Base-by-base conservation (phyloP, 2,888 invertebrate genomes). In the Nematopogon swammerdamellus region DNA sequence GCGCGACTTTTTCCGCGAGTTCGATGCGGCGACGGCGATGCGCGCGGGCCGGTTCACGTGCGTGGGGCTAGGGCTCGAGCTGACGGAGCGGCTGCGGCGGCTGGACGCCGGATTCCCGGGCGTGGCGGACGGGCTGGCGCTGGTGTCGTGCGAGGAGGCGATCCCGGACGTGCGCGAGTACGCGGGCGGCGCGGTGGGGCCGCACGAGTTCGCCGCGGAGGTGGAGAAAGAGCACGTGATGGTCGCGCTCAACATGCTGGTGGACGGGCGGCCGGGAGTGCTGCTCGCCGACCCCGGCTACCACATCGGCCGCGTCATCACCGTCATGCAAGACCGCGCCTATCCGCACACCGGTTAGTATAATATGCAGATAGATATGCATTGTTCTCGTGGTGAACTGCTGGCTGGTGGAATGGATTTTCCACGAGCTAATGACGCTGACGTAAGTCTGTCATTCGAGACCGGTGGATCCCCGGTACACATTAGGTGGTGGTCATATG, bases 201-300 rank as follows among this genome's bases (percentile, higher is more conserved):
- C 71, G 42, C 81, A 82, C 47, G 63, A 72, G 8, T 82, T 85
- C 5, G 81, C 80, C 18, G 79, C 82, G 52, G 82, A 84, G 55
- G 82, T 85, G 42, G 93, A 93, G 70, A 95, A 94, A 70, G 95
- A 95, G 67, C 95, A 95, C 69, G 91, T 92, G 44, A 82, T 94
- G 72, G 87, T 90, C 51, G 89, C 89, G 53, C 81, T 93, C 63
- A 86, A 85, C 58, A 82, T 93, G 52, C 72, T 82, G 56, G 84
- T 94, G 50, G 86, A 84, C 47, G 90, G 87, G 25, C 83, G 95
- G 42, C 70, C 77, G 1, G 95, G 94, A 25, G 80, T 91, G 47
- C 72, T 95, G 73, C 83, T 95, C 18, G 85, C 94, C 43, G 95
- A 95, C 80, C 93, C 95, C 0, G 95, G 95, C 17, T 95, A 95